Evolutionary conservation across 2,888 invertebrate species (phyloP), one percentile per base, ranked within the genome.

Genomic region (Scaptomyza reducta): DNA sequence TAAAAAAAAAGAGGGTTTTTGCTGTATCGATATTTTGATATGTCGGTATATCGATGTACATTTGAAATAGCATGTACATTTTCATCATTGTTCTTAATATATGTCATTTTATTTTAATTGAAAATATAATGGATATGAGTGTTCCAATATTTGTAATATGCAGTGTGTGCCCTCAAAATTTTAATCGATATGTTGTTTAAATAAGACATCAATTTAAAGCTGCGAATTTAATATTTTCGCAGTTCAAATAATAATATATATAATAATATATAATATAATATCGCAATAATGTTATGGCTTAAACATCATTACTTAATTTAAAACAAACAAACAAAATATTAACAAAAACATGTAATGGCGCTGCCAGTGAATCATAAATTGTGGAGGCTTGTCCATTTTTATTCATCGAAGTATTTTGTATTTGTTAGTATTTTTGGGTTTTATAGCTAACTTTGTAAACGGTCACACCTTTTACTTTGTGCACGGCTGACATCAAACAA

Each of bases 401-500:
- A 42, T 25, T 13, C 25, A 1, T 6, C 31, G 1, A 3, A 7
- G 3, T 10, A 31, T n/a, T n/a, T 11, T 7, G 27, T 41, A 54
- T 41, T 22, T 46, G 11, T 10, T 7, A 4, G 16, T 11, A 22
- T n/a, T 13, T 14, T 31, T 60, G 41, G 40, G 18, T 5, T 31
- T 33, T n/a, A 11, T 13, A 1, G 2, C 2, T 3, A 0, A 2
- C 1, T 6, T 1, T 1, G 9, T 2, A 2, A 33, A 3, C 35
- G 65, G 65, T 45, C 25, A 65, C 45, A 57, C 50, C 35, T 29
- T 2, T 4, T 6, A 2, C 1, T 13, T n/a, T 31, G 3, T 6
- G 18, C 16, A 38, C 29, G 10, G 3, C 4, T 35, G 10, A 16
- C 40, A 14, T 18, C 16, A 31, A 31, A 27, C 16, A 31, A 31